phyloP scores from a whole-genome alignment of 2,888 invertebrate species.

The Cinara cedri region DNA sequence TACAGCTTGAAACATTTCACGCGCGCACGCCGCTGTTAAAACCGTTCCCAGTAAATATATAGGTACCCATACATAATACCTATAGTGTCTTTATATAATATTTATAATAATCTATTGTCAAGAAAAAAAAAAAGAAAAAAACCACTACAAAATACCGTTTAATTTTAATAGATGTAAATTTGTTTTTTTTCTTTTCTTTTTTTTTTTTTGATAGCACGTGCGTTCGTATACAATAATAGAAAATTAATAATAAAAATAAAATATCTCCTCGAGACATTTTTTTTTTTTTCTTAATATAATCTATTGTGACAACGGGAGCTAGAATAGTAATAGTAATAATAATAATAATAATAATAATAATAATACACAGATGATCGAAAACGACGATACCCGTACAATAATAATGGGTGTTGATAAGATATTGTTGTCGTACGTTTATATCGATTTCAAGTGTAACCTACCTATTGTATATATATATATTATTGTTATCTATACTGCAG shows the following conservation, averaged over 20 bases:
- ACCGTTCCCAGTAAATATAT: too few species aligned
- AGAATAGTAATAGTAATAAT: conserved; percentile 1
- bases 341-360: conserved; percentile 10
- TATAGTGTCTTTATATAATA: not conserved
- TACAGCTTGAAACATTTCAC: not conserved
- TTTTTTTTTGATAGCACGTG: conserved; percentile 32
- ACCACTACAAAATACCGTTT: conserved; percentile 32
- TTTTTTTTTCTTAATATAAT: not conserved
- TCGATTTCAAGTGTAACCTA: conserved; percentile 18
- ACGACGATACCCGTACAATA: too few species aligned
- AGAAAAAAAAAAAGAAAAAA: not conserved
- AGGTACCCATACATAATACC: too few species aligned
- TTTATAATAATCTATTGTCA: conserved; percentile 15
- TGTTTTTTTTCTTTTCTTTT: too few species aligned
- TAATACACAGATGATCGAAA: not conserved
- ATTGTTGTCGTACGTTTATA: too few species aligned
- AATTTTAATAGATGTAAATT: conserved; percentile 33
- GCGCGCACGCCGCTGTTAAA: conserved; percentile 10
- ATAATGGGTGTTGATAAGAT: too few species aligned
- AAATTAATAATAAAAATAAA: conserved; percentile 16
- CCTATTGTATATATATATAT: not conserved
- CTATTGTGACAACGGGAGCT: conserved; percentile 19
- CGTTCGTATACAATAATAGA: not conserved
- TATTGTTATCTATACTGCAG: too few species aligned
- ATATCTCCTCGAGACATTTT: conserved; percentile 1